phyloP scores from a whole-genome alignment of 2,797 vertebrate genomes.

The Pitangus sulphuratus region DNA sequence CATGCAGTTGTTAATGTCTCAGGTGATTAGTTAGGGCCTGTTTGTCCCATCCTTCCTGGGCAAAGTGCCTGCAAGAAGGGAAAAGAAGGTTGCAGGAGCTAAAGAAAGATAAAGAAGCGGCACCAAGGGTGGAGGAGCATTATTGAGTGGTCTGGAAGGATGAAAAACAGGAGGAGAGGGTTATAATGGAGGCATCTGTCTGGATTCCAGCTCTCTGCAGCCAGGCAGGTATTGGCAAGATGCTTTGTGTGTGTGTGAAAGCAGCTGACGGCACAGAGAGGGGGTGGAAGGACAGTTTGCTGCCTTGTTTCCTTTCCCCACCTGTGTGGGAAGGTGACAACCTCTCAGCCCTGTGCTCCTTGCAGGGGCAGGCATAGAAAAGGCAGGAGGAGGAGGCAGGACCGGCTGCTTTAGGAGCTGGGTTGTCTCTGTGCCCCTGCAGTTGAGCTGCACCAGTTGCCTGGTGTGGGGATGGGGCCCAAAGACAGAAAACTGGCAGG shows the following conservation, averaged over 20 bases:
- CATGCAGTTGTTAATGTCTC: background rate
- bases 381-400: background rate
- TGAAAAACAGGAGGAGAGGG: background rate
- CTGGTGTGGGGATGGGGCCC: background rate
- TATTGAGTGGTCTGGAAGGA: background rate
- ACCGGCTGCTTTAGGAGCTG: fast-evolving
- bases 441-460: too few species aligned
- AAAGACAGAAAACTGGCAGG: background rate
- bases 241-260: background rate
- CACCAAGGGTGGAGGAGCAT: background rate
- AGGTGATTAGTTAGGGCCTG: background rate
- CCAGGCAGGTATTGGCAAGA: background rate
- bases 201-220: background rate
- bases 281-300: background rate
- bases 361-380: fast-evolving
- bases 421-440: background rate
- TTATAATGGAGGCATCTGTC: background rate
- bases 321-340: fast-evolving
- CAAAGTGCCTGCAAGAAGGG: background rate
- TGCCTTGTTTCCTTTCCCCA: background rate
- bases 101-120: background rate
- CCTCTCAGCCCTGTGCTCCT: fast-evolving
- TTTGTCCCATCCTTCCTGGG: background rate
- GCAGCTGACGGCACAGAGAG: fast-evolving
- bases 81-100: background rate